These are phyloP conservation scores for Halictus rubicundus DNA, from an alignment of 1,140 invertebrate species.

Conservation along the genomic window DNA sequence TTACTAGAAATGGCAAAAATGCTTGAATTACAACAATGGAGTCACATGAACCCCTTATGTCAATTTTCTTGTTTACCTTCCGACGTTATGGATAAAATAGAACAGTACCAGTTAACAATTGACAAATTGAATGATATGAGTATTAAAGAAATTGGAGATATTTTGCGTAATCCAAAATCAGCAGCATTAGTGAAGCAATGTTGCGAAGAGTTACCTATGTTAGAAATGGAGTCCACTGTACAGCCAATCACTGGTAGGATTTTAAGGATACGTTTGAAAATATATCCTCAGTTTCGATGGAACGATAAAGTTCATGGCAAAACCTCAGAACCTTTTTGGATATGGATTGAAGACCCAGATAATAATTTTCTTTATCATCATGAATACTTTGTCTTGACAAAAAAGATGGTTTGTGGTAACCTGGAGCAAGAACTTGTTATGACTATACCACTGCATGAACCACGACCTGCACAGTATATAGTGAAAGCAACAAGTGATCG, in stretches of 20 bases:
- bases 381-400: slow-evolving; percentile 94
- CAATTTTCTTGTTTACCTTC: slow-evolving; percentile 91
- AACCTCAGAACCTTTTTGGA: slow-evolving; percentile 95
- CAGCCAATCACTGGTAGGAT: slow-evolving; percentile 98
- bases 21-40: slow-evolving; percentile 95
- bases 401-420: slow-evolving; percentile 89
- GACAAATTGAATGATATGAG: slow-evolving; percentile 92
- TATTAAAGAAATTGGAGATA: slow-evolving; percentile 89
- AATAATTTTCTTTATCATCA: slow-evolving; percentile 97
- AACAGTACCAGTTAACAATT: slow-evolving; percentile 87
- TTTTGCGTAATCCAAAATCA: slow-evolving; percentile 89
- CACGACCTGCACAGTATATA: slow-evolving; percentile 95
- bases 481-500: slow-evolving; percentile 92
- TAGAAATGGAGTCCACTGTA: slow-evolving; percentile 91
- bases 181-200: slow-evolving; percentile 91
- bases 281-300: slow-evolving; percentile 94
- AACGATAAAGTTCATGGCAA: slow-evolving; percentile 94
- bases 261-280: slow-evolving; percentile 91
- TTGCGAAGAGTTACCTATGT: slow-evolving; percentile 90
- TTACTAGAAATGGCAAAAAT: slow-evolving; percentile 93
- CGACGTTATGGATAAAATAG: slow-evolving; percentile 92
- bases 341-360: slow-evolving; percentile 98
- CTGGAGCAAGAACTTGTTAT: slow-evolving; percentile 94
- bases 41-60: slow-evolving; percentile 90
- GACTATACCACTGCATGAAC: slow-evolving; percentile 97